Conservation (phyloP, 2,888 invertebrate species). For the Flexamia atlantica region DNA sequence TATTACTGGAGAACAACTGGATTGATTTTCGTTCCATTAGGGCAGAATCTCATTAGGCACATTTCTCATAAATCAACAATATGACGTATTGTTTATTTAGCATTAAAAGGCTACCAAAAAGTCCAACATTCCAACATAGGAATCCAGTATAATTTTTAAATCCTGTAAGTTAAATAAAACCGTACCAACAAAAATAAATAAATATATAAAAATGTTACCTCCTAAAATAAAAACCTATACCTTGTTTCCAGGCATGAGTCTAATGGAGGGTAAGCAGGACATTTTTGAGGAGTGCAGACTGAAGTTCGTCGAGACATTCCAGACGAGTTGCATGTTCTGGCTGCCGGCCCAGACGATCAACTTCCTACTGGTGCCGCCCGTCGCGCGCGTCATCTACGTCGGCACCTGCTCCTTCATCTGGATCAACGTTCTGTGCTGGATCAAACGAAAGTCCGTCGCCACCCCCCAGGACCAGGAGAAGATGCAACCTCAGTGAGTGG, state of each 20-base stretch:
- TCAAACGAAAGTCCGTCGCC: slow-evolving; percentile 78
- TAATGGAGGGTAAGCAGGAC: slow-evolving; percentile 85
- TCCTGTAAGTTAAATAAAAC: too few species aligned
- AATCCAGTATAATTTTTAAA: too few species aligned
- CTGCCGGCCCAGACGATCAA: slow-evolving; percentile 89
- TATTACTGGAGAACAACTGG: too few species aligned
- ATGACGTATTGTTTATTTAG: too few species aligned
- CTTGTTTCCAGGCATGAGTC: slow-evolving; percentile 81
- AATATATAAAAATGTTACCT: too few species aligned
- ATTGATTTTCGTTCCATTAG: too few species aligned
- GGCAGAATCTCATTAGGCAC: too few species aligned
- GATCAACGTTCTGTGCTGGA: slow-evolving; percentile 91
- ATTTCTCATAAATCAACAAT: too few species aligned
- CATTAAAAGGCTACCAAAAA: too few species aligned
- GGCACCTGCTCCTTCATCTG: slow-evolving; percentile 88
- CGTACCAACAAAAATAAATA: too few species aligned
- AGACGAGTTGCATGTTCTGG: slow-evolving; percentile 91
- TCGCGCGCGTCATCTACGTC: slow-evolving; percentile 87
- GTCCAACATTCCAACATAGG: too few species aligned
- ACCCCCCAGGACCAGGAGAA: background rate
- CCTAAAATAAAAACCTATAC: too few species aligned
- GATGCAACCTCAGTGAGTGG: slow-evolving; percentile 7
- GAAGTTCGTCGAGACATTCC: slow-evolving; percentile 84
- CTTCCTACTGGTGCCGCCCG: slow-evolving; percentile 84
- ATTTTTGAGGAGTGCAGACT: slow-evolving; percentile 83